phyloP scores from a whole-genome alignment of 2,797 vertebrate species.

The Gobionotothen gibberifrons region DNA sequence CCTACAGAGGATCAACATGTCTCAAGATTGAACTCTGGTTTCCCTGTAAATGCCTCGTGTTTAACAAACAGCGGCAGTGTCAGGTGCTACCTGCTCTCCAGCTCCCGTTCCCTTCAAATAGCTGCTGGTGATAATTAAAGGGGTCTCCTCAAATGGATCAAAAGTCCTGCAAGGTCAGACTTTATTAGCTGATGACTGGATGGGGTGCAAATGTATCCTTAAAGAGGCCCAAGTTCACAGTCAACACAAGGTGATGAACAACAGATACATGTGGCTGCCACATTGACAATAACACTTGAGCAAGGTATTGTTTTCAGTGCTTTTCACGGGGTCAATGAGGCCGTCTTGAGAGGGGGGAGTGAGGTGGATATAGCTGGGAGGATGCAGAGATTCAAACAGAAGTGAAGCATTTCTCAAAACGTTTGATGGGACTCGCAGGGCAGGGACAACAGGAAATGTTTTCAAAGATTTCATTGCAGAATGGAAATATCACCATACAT shows the following conservation, averaged over 20 bases:
- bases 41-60: not conserved
- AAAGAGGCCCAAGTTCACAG: conserved; percentile 8
- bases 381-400: conserved; percentile 9
- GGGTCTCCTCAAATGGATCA: conserved; percentile 39
- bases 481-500: not conserved
- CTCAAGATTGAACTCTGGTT: conserved; percentile 31
- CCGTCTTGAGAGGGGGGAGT: not conserved
- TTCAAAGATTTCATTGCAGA: not conserved
- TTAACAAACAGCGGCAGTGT: not conserved
- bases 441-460: not conserved
- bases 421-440: conserved; percentile 4
- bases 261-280: not conserved
- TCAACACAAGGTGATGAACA: not conserved
- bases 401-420: not conserved
- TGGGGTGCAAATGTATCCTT: conserved; percentile 3
- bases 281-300: conserved; percentile 1
- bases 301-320: conserved; percentile 1
- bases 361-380: not conserved
- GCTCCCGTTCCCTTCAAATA: conserved; percentile 13
- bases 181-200: not conserved
- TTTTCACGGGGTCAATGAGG: conserved; percentile 40
- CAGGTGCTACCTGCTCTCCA: conserved; percentile 3
- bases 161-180: conserved; percentile 25
- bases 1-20: not conserved
- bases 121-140: conserved; percentile 9